Evolutionary conservation across 2,797 vertebrate genomes (phyloP).

Genomic region (Podargus strigoides): DNA sequence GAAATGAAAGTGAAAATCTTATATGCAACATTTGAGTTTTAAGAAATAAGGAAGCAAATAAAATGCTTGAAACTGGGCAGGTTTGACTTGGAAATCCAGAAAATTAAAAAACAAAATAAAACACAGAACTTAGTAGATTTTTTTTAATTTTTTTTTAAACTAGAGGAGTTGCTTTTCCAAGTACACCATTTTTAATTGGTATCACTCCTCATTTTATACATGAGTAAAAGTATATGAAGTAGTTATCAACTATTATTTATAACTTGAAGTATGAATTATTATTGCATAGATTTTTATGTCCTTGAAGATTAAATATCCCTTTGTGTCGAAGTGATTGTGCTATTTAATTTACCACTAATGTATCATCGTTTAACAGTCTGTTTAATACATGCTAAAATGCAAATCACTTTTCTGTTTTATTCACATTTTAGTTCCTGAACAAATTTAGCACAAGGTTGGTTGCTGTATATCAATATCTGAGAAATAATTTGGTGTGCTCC

Average conservation of each 20-base stretch:
- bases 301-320: not conserved
- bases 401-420: not conserved
- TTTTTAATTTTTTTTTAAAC: not conserved
- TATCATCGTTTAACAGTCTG: not conserved
- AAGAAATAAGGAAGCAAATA: not conserved
- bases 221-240: not conserved
- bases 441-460: not conserved
- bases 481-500: not conserved
- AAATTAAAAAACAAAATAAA: not conserved
- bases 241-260: not conserved
- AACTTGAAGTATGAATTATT: not conserved
- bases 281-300: not conserved
- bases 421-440: not conserved
- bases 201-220: not conserved
- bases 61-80: not conserved
- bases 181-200: not conserved
- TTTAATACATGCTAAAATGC: not conserved
- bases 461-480: not conserved
- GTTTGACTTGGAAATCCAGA: not conserved
- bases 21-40: not conserved
- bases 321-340: not conserved
- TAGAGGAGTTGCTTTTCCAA: not conserved
- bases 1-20: not conserved
- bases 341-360: not conserved
- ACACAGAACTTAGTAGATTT: fast-evolving